Percentiles rank a stretch among this genome's conserved stretches.
Evolutionary conservation across 2,797 vertebrate species (phyloP).

Genomic region (Tangara arthus): DNA sequence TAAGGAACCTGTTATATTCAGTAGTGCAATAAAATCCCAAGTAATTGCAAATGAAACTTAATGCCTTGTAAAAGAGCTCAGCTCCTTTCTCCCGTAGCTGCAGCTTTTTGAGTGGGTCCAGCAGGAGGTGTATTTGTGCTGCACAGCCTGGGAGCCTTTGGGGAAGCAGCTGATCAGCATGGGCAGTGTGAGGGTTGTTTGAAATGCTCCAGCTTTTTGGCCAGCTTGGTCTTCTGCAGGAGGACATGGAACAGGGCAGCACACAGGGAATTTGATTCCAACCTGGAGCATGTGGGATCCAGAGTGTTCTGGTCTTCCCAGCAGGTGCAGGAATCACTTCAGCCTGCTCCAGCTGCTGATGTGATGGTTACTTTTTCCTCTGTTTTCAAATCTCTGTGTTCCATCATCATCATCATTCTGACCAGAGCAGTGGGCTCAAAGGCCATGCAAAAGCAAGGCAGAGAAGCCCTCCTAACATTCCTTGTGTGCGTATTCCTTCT

Average conservation of each 20-base stretch:
- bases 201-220: neutral
- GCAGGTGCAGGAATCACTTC: neutral
- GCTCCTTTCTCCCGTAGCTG: neutral
- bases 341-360: neutral
- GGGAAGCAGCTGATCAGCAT: neutral
- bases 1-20: conserved; percentile 60
- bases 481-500: neutral
- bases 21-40: conserved; percentile 61
- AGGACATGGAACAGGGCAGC: neutral
- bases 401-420: neutral
- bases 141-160: neutral
- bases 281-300: neutral
- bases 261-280: neutral
- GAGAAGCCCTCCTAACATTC: neutral
- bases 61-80: conserved; percentile 68
- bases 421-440: neutral
- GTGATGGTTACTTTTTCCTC: neutral
- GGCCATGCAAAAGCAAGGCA: neutral
- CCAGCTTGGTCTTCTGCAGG: neutral
- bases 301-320: neutral
- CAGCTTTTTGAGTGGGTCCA: conserved; percentile 19
- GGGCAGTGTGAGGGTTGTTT: neutral
- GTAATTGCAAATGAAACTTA: conserved; percentile 72
- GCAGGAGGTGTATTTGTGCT: conserved; percentile 50
- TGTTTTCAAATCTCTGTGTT: neutral